These are phyloP conservation scores for Clinocottus analis DNA, from an alignment of 2,113 vertebrate species.

Conservation along the genomic window DNA sequence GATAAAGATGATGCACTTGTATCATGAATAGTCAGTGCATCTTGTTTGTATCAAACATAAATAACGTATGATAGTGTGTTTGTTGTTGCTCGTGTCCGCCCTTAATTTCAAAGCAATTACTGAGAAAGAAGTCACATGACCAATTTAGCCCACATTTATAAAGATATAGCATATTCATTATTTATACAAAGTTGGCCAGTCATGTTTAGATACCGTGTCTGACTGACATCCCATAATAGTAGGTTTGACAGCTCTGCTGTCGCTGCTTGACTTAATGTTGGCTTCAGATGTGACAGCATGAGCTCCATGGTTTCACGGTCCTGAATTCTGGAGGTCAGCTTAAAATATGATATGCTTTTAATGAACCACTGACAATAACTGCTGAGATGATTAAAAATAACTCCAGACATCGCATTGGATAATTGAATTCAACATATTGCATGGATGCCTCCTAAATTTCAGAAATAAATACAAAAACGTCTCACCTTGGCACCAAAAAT, in stretches of 20 bases:
- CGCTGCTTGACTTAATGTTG: conserved; percentile 6
- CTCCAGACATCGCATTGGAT: neutral
- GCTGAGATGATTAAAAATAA: neutral
- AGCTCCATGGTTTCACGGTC: conserved; percentile 1
- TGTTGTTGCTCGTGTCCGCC: neutral
- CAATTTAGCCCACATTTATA: neutral
- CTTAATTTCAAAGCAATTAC: neutral
- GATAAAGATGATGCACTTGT: neutral
- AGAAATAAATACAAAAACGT: neutral
- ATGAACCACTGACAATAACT: neutral
- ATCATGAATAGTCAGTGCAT: too few species aligned
- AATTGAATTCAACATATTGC: neutral
- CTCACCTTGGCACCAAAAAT: neutral
- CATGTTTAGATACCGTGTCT: neutral
- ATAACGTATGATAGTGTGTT: too few species aligned
- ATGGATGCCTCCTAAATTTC: neutral
- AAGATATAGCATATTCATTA: neutral
- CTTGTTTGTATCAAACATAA: neutral
- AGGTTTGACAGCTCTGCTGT: neutral
- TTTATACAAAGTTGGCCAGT: neutral
- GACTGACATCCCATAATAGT: neutral
- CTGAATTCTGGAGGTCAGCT: conserved; percentile 6
- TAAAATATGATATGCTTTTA: neutral
- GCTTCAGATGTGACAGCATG: neutral
- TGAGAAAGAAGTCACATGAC: neutral